Percentiles rank a stretch among this genome's conserved stretches.
Conservation (phyloP, 1,140 invertebrate genomes). For the Sarcophaga bullata region DNA sequence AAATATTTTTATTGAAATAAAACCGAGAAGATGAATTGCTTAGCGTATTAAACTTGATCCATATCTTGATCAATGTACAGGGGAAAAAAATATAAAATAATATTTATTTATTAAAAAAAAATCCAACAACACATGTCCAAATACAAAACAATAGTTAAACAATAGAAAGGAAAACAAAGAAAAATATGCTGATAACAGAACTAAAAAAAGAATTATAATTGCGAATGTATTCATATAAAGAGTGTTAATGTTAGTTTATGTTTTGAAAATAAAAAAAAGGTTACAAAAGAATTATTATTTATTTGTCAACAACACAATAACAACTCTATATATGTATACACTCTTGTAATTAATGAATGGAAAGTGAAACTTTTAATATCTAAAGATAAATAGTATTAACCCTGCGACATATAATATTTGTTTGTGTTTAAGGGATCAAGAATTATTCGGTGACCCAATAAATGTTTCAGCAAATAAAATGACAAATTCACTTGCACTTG, state of each 20-base stretch:
- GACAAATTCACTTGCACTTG: no score
- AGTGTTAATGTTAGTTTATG: background rate
- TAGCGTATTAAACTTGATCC: background rate
- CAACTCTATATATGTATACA: background rate
- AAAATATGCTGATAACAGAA: background rate
- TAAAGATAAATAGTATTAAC: no score
- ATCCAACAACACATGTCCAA: background rate
- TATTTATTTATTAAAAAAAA: no score
- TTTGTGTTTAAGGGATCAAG: no score
- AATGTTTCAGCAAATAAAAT: no score
- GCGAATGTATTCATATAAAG: background rate
- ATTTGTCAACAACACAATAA: no score
- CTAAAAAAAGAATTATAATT: background rate
- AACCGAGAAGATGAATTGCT: background rate
- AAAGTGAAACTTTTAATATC: no score
- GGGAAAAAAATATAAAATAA: no score
- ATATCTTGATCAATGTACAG: background rate
- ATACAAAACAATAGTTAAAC: background rate
- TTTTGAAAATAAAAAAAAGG: background rate
- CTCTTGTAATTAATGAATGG: no score
- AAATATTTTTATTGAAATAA: no score
- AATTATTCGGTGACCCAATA: no score
- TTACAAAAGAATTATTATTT: background rate
- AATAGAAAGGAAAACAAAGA: background rate
- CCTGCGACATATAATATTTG: no score